These are phyloP conservation scores for Neopipo cinnamomea DNA, from an alignment of 2,113 vertebrate species.

Conservation along the genomic window DNA sequence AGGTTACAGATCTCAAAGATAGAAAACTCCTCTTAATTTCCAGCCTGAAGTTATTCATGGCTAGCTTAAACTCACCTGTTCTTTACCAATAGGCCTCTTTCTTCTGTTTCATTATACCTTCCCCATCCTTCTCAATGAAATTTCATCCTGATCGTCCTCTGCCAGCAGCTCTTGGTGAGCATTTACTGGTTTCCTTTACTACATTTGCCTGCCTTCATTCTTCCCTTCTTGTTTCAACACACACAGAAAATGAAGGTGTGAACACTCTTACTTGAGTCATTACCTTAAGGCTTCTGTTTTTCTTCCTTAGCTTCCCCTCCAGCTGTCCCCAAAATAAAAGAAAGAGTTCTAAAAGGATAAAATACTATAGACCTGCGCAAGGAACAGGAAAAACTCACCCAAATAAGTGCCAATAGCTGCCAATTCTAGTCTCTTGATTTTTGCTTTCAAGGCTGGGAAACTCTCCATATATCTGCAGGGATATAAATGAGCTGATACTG, in stretches of 20 bases:
- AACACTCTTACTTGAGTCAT: slow-evolving; percentile 30
- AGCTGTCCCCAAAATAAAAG: slow-evolving; percentile 1
- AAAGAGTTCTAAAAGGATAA: background rate
- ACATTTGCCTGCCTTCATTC: background rate
- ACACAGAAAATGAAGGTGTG: background rate
- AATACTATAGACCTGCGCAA: slow-evolving; percentile 21
- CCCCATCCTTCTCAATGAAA: background rate
- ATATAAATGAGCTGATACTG: slow-evolving; percentile 20
- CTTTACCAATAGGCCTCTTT: background rate
- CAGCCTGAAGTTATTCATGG: background rate
- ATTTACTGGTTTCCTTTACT: background rate
- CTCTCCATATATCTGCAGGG: slow-evolving; percentile 53
- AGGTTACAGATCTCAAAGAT: background rate
- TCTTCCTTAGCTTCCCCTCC: slow-evolving; percentile 9
- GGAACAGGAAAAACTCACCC: background rate
- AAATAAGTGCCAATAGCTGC: slow-evolving; percentile 32
- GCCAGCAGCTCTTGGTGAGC: background rate
- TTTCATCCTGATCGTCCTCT: background rate
- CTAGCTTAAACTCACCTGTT: background rate
- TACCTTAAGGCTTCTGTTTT: slow-evolving; percentile 52
- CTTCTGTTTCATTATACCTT: background rate
- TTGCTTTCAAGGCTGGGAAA: slow-evolving; percentile 54
- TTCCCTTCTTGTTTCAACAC: slow-evolving; percentile 1
- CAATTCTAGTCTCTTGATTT: slow-evolving; percentile 43
- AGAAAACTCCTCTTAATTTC: background rate